Evolutionary conservation across 2,113 vertebrate genomes (phyloP), one percentile per base, ranked within the genome.

Genomic region (Tautogolabrus adspersus): DNA sequence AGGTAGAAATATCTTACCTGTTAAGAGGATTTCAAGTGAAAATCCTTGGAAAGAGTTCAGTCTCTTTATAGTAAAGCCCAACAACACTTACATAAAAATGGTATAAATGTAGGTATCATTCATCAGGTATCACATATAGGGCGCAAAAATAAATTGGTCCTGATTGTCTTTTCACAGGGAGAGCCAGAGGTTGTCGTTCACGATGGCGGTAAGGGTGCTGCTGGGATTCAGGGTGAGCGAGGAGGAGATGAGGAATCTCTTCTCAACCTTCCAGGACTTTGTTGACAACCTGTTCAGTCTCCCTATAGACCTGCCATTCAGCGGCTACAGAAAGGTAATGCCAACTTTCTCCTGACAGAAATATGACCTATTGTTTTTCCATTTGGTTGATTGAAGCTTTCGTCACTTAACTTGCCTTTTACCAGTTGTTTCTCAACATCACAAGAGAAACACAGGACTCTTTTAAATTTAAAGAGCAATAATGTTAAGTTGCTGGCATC

Each of bases 281-380:
- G 95, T 99, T 57, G 97, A 99, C 91, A 99, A 99, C 0, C 95
- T 99, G 71, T 99, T 99, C 95, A 98, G 97, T 46, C 74, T 99
- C 84, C 98, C 98, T 0, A 94, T 99, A 16, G 98, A 99, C 75
- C 90, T 99, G 93, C 98, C 98, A 1, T 99, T 99, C 64, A 98
- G 96, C 0, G 98, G 98, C 59, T 99, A 98, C 92, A 93, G 98
- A 76, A 95, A 96, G 96, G 98, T 98, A 81, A 82, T 95, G 12
- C 15, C 16, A 49, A 49, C 47, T 49, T 49, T 18, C 47, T 19
- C 15, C 44, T 49, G 3, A 18, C 16, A 49, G 18, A 18, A 49
- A 18, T 21, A 10, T 0, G 7, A 56, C 46, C 26, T 59, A 3
- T 6, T 10, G 5, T 63, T 3, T 1, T 34, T 58, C 22, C 13